Base-by-base conservation (phyloP, 2,113 vertebrate species). In the Mustela nigripes region DNA sequence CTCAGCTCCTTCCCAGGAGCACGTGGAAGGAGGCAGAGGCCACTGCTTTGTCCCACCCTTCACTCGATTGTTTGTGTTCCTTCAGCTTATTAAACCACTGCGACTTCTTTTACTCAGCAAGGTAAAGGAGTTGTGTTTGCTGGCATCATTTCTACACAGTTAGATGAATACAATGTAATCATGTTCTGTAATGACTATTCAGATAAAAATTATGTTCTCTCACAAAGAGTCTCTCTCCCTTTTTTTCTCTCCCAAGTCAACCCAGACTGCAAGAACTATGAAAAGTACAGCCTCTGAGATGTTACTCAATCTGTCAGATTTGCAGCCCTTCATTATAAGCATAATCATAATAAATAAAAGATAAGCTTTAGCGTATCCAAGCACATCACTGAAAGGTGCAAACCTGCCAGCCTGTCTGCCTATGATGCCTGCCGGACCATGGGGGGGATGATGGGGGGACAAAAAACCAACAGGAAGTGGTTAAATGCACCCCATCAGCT, bases 201-300 rank as follows among this genome's bases (percentile, higher is more conserved):
- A 24, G 5, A 87, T 42, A n/a, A 91, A 81, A 95, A 78, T 42
- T 8, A 79, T 36, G 80, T 69, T 14, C 88, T 88, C 78, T 86
- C 91, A 79, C 83, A 74, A 53, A 96, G 87, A 60, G 39, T 6
- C 16, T 73, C 82, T 71, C 89, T 79, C 74, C 63, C 26, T 94
- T 95, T 73, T 63, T 80, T 62, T 82, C 81, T 33, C 86, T 56
- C 87, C 76, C 80, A 92, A 97, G 98, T 89, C 89, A 94, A 81
- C 86, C 69, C 33, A 45, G 94, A 65, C 95, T 83, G 31, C 63
- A 92, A 65, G 24, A 2, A 10, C 73, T 83, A 58, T 87, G 95
- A 95, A 97, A 97, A 96, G 97, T n/a, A 60, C 87, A 95, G 97
- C 62, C 91, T 84, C 82, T 89, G n/a, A 85, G 76, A 69, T 98